Conservation (phyloP, 23 tunicate species). For the Ascidia mentula region DNA sequence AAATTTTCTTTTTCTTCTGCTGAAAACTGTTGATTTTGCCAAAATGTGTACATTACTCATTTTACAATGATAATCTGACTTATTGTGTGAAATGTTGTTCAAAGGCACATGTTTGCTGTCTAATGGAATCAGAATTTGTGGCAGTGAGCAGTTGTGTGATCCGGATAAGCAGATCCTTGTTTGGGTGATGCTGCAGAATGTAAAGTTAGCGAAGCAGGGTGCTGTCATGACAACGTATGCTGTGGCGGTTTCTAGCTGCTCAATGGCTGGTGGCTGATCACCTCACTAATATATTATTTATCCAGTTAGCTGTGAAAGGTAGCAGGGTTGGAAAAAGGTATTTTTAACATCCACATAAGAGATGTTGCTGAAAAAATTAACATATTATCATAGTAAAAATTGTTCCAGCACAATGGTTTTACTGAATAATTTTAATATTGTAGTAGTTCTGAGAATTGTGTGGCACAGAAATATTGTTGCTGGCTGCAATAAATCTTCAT, state of each 20-base stretch:
- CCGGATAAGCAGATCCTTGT: background rate
- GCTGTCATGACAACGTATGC: slow-evolving; percentile 4
- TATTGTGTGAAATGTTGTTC: slow-evolving; percentile 4
- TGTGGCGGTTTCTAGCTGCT: background rate
- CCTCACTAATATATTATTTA: background rate
- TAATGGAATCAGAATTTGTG: slow-evolving; percentile 4
- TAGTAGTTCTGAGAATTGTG: no score
- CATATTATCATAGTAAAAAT: no score
- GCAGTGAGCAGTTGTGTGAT: slow-evolving; percentile 8
- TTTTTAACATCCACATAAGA: background rate
- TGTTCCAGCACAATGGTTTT: no score
- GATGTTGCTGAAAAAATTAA: background rate
- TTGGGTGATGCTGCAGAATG: slow-evolving; percentile 5
- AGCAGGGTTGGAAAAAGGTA: background rate
- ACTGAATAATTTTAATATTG: no score
- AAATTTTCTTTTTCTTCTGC: no score
- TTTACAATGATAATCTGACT: background rate
- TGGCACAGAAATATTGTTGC: no score
- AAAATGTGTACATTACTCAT: background rate
- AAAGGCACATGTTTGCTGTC: slow-evolving; percentile 10
- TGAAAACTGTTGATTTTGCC: no score
- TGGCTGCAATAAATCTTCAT: no score
- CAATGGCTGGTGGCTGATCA: background rate
- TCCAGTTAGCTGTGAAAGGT: slow-evolving; percentile 7
- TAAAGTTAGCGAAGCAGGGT: slow-evolving; percentile 4